Conservation (phyloP, 2,888 invertebrate genomes). For the Eulithis prunata region DNA sequence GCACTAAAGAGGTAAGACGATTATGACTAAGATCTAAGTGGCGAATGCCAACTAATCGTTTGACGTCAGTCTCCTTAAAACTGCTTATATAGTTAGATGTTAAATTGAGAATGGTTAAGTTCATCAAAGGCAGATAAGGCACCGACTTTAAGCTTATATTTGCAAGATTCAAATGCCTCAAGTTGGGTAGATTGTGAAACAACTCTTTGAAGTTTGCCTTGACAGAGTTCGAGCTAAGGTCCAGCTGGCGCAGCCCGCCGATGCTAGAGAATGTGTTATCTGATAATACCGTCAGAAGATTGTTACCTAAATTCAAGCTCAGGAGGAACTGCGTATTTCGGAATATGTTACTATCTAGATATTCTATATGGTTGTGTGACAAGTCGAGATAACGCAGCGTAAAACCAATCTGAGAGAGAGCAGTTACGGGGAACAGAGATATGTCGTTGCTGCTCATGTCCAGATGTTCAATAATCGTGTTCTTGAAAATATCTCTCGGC, state of each 20-base stretch:
- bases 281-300: constrained; percentile 92
- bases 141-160: constrained; percentile 90
- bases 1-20: constrained; percentile 89
- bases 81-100: constrained; percentile 91
- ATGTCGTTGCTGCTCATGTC: constrained; percentile 92
- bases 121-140: constrained; percentile 90
- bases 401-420: constrained; percentile 91
- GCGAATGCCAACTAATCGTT: constrained; percentile 88
- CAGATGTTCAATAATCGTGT: constrained; percentile 91
- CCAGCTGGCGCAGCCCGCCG: constrained; percentile 90
- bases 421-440: constrained; percentile 90
- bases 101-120: constrained; percentile 91
- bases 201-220: constrained; percentile 94
- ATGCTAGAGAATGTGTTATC: constrained; percentile 95
- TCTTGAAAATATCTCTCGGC: constrained; percentile 91
- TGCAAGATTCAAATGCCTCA: constrained; percentile 90
- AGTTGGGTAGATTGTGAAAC: constrained; percentile 92
- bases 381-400: constrained; percentile 91
- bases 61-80: constrained; percentile 88
- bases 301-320: constrained; percentile 90
- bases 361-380: constrained; percentile 92
- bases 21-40: constrained; percentile 91
- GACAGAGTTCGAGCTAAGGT: constrained; percentile 91
- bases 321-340: constrained; percentile 92
- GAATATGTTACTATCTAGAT: constrained; percentile 94